Evolutionary conservation across 1,140 invertebrate species (phyloP).

Genomic region (Brachionus koreanus): DNA sequence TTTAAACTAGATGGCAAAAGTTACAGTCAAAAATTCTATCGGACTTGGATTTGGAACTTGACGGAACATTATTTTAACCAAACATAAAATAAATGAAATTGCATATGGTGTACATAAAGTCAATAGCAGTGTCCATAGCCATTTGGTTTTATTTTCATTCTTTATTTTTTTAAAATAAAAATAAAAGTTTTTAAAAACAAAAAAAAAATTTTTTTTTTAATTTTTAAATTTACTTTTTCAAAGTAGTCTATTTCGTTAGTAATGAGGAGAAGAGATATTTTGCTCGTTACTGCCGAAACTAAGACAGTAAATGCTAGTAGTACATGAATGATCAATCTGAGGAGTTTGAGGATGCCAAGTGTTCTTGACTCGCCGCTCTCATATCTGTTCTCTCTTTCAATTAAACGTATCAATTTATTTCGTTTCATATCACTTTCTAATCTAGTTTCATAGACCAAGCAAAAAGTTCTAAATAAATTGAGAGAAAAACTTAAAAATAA

Average conservation of each 20-base stretch:
- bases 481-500: neutral
- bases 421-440: slow-evolving; percentile 9
- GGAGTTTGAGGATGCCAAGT: neutral
- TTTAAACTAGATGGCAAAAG: neutral
- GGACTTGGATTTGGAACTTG: neutral
- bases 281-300: neutral
- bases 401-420: slow-evolving; percentile 21
- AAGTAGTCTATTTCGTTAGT: slow-evolving; percentile 5
- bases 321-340: neutral
- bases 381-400: slow-evolving; percentile 11
- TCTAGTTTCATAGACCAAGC: neutral
- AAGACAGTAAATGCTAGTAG: neutral
- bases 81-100: neutral
- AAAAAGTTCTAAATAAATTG: neutral
- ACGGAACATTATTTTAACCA: slow-evolving; percentile 7
- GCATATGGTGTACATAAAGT: neutral
- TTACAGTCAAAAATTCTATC: slow-evolving; percentile 8
- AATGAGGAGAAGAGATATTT: neutral
- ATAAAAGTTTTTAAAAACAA: too few species aligned
- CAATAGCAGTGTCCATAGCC: neutral
- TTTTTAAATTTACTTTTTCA: neutral
- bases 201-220: neutral
- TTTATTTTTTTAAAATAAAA: neutral
- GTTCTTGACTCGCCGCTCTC: neutral
- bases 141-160: slow-evolving; percentile 10